Evolutionary conservation across 2,888 invertebrate species (phyloP).

Genomic region (Diabrotica balteata): DNA sequence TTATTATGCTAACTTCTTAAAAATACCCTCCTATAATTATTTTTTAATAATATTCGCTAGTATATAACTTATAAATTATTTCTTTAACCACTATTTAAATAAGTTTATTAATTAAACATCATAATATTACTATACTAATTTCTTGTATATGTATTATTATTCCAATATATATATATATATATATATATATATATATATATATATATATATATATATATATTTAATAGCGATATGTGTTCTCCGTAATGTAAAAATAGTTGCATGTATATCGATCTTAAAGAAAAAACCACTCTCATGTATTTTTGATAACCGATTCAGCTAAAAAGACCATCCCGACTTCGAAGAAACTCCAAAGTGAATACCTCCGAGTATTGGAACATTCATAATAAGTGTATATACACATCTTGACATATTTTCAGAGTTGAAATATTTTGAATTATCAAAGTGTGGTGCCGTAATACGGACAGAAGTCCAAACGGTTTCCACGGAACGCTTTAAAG

Average conservation of each 20-base stretch:
- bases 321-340: constrained; percentile 6
- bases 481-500: constrained; percentile 46
- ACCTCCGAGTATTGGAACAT: constrained; percentile 20
- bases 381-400: constrained; percentile 31
- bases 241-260: not conserved
- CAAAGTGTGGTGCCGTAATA: constrained; percentile 36
- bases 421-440: constrained; percentile 45
- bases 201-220: too few species aligned
- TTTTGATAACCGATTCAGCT: constrained; percentile 15
- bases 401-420: constrained; percentile 42
- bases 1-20: too few species aligned
- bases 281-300: constrained; percentile 10
- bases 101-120: too few species aligned
- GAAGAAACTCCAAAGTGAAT: constrained; percentile 19
- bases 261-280: constrained; percentile 1
- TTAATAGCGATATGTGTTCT: too few species aligned
- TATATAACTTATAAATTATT: too few species aligned
- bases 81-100: too few species aligned
- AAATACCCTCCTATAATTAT: too few species aligned
- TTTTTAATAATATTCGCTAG: too few species aligned
- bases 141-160: too few species aligned
- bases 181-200: too few species aligned
- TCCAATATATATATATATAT: too few species aligned
- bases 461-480: constrained; percentile 29
- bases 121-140: too few species aligned